Evolutionary conservation across 2,113 vertebrate species (phyloP).

Genomic region (Anarhynchus alexandrinus): DNA sequence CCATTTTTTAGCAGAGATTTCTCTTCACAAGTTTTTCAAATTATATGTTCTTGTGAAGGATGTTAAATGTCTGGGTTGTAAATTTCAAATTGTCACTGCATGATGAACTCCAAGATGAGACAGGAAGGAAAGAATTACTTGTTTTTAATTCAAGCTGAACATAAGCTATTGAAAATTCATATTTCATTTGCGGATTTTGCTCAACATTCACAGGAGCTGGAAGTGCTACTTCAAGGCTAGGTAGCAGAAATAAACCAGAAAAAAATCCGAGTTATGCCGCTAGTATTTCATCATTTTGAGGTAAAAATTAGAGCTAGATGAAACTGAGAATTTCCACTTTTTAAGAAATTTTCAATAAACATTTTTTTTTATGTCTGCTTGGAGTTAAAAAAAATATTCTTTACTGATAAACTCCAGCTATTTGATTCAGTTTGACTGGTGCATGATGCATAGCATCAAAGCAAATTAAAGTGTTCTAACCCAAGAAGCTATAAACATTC

Average conservation of each 20-base stretch:
- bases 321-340: background rate
- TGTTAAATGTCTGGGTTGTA: constrained; percentile 66
- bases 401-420: background rate
- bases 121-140: constrained; percentile 45
- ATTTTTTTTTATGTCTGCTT: background rate
- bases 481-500: background rate
- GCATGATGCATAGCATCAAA: background rate
- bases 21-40: constrained; percentile 75
- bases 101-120: constrained; percentile 61
- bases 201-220: constrained; percentile 32
- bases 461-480: background rate
- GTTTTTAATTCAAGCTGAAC: constrained; percentile 50
- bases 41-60: constrained; percentile 73
- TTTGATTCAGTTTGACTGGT: background rate
- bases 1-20: constrained; percentile 62
- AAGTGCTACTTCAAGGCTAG: background rate
- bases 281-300: background rate
- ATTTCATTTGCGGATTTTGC: constrained; percentile 45
- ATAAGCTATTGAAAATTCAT: constrained; percentile 62
- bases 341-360: background rate
- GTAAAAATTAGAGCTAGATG: background rate
- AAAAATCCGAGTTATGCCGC: background rate
- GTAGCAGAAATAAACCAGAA: background rate
- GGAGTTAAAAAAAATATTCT: background rate
- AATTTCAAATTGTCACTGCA: constrained; percentile 68